A percentile compares a stretch with the other conserved stretches of the same genome.
These are phyloP conservation scores for Agonopterix arenella DNA, from an alignment of 2,888 invertebrate species.

Conservation along the genomic window DNA sequence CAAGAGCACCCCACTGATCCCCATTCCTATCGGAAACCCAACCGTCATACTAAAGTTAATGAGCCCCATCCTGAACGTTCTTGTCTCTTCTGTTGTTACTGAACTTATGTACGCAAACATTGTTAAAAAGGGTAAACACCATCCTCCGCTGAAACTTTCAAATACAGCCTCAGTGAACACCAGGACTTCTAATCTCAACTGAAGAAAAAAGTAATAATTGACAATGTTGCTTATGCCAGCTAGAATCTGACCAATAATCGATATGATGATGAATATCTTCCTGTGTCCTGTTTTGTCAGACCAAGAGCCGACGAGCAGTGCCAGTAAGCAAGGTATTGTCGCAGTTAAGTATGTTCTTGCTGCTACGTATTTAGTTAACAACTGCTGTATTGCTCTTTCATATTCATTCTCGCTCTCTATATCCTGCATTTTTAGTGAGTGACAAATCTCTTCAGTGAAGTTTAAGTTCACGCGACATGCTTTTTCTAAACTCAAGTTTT, in stretches of 20 bases:
- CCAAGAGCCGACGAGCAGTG: constrained; percentile 87
- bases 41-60: constrained; percentile 90
- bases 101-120: constrained; percentile 90
- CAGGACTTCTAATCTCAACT: constrained; percentile 84
- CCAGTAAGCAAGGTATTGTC: constrained; percentile 84
- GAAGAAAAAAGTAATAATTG: constrained; percentile 84
- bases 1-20: constrained; percentile 85
- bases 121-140: constrained; percentile 89
- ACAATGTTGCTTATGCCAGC: constrained; percentile 83
- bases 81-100: constrained; percentile 84
- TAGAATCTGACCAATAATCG: constrained; percentile 83
- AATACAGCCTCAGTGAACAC: constrained; percentile 85
- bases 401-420: constrained; percentile 70
- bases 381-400: constrained; percentile 79
- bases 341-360: constrained; percentile 90
- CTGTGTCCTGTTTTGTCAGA: constrained; percentile 80
- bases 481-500: constrained; percentile 89
- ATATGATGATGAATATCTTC: constrained; percentile 85
- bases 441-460: constrained; percentile 82
- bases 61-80: constrained; percentile 89
- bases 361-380: constrained; percentile 84
- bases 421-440: constrained; percentile 81
- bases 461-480: constrained; percentile 88
- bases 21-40: constrained; percentile 92
- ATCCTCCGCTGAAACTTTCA: constrained; percentile 86